Evolutionary conservation across 2,113 vertebrate species (phyloP).

Genomic region (Sciurus niger): DNA sequence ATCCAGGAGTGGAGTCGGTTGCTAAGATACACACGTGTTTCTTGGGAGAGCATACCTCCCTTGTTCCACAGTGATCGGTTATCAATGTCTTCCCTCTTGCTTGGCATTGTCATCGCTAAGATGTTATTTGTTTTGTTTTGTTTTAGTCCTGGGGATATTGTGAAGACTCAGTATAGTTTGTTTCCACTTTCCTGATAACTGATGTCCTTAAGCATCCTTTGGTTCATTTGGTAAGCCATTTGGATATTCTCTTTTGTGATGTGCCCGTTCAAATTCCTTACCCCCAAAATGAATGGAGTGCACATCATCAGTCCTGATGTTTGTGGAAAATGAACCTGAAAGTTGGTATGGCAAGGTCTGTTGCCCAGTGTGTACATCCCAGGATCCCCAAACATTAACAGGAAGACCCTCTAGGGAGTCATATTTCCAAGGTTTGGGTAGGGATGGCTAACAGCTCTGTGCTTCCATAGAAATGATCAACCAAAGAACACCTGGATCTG

Average conservation of each 20-base stretch:
- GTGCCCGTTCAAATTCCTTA: background rate
- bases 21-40: fast-evolving
- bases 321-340: too few species aligned
- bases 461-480: background rate
- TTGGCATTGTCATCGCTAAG: too few species aligned
- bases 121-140: background rate
- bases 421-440: background rate
- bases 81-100: background rate
- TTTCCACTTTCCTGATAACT: background rate
- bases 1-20: background rate
- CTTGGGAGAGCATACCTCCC: background rate
- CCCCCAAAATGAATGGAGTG: background rate
- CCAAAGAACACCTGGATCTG: background rate
- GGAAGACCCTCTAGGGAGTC: background rate
- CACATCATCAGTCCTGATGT: background rate
- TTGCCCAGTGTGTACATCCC: fast-evolving
- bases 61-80: background rate
- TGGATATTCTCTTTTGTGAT: background rate
- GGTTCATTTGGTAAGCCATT: too few species aligned
- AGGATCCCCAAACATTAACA: background rate
- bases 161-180: background rate
- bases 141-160: background rate
- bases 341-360: fast-evolving
- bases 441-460: background rate
- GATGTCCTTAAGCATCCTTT: too few species aligned